These are phyloP conservation scores for Autographa gamma DNA, from an alignment of 2,888 invertebrate species.

Conservation along the genomic window DNA sequence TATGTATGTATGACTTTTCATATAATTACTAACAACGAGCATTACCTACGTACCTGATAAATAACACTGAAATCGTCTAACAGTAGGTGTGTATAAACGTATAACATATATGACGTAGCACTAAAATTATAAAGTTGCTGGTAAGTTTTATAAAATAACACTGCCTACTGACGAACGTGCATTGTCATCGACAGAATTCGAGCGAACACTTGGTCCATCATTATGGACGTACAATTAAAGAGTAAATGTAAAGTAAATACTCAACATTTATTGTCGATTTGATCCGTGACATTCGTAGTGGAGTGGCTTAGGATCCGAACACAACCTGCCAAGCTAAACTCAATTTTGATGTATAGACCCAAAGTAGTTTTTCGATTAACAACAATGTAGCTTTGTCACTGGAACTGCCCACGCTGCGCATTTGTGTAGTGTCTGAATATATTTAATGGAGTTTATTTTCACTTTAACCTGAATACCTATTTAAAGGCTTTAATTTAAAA, in stretches of 20 bases:
- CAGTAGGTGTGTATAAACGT: neutral
- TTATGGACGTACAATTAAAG: constrained; percentile 80
- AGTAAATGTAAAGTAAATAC: constrained; percentile 87
- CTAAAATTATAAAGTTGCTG: constrained; percentile 36
- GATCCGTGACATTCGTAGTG: constrained; percentile 80
- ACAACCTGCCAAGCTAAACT: constrained; percentile 26
- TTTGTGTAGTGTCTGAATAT: constrained; percentile 72
- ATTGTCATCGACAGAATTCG: constrained; percentile 80
- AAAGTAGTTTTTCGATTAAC: constrained; percentile 55
- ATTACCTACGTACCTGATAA: too few species aligned
- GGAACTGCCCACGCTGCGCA: constrained; percentile 73
- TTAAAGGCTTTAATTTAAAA: constrained; percentile 16
- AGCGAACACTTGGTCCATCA: constrained; percentile 72
- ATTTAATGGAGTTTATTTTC: constrained; percentile 54
- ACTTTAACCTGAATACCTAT: constrained; percentile 30
- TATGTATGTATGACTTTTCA: too few species aligned
- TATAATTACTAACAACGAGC: neutral
- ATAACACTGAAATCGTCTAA: too few species aligned
- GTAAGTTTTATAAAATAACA: constrained; percentile 73
- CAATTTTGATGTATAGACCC: constrained; percentile 19
- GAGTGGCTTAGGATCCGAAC: constrained; percentile 58
- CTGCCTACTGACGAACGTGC: constrained; percentile 75
- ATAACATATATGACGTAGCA: constrained; percentile 55
- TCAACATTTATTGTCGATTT: constrained; percentile 83
- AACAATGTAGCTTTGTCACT: constrained; percentile 70